phyloP scores from a whole-genome alignment of 2,797 vertebrate genomes.

The Eulemur albifrons region DNA sequence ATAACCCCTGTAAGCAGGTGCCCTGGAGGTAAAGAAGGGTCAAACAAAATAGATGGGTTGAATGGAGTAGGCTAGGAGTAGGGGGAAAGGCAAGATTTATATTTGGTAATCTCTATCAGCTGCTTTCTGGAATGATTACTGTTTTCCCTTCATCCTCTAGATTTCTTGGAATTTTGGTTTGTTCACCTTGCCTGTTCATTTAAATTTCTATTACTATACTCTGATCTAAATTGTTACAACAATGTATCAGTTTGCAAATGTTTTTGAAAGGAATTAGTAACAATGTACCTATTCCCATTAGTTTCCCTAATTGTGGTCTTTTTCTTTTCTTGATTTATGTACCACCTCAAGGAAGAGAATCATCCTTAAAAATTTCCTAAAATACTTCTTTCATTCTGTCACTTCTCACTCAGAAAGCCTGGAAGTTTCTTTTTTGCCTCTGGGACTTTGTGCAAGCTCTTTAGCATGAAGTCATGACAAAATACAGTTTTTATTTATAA shows the following conservation, averaged over 20 bases:
- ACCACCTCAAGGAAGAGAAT: background rate
- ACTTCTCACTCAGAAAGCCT: background rate
- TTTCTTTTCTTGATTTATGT: background rate
- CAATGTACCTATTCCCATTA: background rate
- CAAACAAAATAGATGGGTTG: background rate
- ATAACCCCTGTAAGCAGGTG: background rate
- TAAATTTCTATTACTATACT: background rate
- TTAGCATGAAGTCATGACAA: background rate
- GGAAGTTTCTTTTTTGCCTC: background rate
- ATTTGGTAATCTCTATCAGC: background rate
- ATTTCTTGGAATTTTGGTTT: background rate
- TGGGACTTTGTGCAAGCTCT: background rate
- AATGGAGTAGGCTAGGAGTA: background rate
- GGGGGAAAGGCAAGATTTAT: background rate
- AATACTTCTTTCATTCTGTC: background rate
- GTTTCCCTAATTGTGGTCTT: background rate
- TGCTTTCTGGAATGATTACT: background rate
- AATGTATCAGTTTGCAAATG: background rate
- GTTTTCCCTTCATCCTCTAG: background rate
- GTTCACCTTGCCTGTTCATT: background rate
- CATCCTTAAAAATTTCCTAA: background rate
- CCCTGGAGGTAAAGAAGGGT: background rate
- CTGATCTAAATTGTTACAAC: background rate
- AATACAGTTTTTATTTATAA: background rate
- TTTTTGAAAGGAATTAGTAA: background rate